These are phyloP conservation scores for Rafetus swinhoei DNA, from an alignment of 2,113 vertebrate genomes.

Conservation along the genomic window DNA sequence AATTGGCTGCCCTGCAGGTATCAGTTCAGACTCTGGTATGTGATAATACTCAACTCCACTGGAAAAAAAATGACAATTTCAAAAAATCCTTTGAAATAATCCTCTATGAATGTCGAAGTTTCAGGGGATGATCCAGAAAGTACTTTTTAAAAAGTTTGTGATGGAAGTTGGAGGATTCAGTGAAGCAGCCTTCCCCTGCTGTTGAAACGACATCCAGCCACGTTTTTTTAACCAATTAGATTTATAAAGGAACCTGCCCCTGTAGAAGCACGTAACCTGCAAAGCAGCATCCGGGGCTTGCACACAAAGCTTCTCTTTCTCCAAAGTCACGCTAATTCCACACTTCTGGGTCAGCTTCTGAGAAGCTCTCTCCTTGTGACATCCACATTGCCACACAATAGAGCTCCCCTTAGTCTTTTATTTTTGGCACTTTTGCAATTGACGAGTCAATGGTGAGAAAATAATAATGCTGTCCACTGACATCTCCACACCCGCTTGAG, in stretches of 20 bases:
- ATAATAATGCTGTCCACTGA: not conserved
- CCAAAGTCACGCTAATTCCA: slow-evolving; percentile 23
- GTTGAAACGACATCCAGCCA: not conserved
- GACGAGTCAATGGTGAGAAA: rapidly evolving
- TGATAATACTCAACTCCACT: not conserved
- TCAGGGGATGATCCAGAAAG: not conserved
- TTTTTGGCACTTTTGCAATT: slow-evolving; percentile 40
- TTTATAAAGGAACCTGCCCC: not conserved
- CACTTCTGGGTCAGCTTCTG: slow-evolving; percentile 24
- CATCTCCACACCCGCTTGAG: not conserved
- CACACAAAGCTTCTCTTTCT: slow-evolving; percentile 22
- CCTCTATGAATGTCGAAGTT: not conserved
- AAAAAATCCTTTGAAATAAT: slow-evolving; percentile 38
- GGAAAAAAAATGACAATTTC: not conserved
- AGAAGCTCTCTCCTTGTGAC: not conserved
- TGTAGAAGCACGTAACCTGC: slow-evolving; percentile 6
- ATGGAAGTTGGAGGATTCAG: not conserved
- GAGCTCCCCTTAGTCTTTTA: not conserved
- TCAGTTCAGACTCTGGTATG: rapidly evolving
- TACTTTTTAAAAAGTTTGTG: not conserved
- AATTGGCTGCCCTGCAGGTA: slow-evolving; percentile 21
- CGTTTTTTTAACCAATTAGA: not conserved
- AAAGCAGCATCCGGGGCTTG: not conserved
- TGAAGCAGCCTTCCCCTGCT: not conserved
- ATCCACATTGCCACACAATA: slow-evolving; percentile 27